Base-by-base conservation (phyloP, 37 sponge, comb jelly and placozoan species). In the Lycopodina hypogea region DNA sequence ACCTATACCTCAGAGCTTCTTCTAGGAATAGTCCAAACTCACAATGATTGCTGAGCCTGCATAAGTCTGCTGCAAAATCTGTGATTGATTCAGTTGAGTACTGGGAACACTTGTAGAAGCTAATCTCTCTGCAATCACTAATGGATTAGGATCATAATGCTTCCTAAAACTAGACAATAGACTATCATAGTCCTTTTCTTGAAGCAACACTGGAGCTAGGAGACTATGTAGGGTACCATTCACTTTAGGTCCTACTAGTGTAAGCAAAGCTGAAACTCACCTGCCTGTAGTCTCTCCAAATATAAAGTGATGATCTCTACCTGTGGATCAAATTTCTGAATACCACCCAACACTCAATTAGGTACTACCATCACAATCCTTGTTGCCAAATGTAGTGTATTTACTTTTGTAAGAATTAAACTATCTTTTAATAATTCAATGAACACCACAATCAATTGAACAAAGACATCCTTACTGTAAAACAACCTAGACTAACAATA, bases 331-430 rank as follows among this genome's bases (percentile, higher is more conserved):
- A 71, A 82, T 38, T 73, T 74, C 52, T 55, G 56, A n/a, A 77
- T 39, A 24, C 38, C 40, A n/a, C 78, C 78, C 18, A 77, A 37
- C 7, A 42, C 48, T 37, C 45, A 29, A 36, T 6, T 68, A 68
- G 37, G 32, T 32, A 34, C 30, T 19, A 14, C 69, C 28, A 26
- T 59, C 34, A 12, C n/a, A 24, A 68, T 51, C 69, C 69, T 68
- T 68, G 80, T 79, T 69, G 80, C 80, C 80, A 79, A 28, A 28
- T 59, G 60, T 59, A 59, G 60, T 12, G 30, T 68, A n/a, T 39
- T 9, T 9, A 45, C 4, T 9, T 45, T 45, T 45, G 48, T 45
- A 45, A 45, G 48, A 45, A 45, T 9, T 12, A 45, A 45, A 45
- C n/a, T n/a, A n/a, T n/a, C n/a, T n/a, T n/a, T n/a, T n/a, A n/a